Base-by-base conservation (phyloP, 92 coral and sea anemone genomes). In the Umimayanthus chanpuru region DNA sequence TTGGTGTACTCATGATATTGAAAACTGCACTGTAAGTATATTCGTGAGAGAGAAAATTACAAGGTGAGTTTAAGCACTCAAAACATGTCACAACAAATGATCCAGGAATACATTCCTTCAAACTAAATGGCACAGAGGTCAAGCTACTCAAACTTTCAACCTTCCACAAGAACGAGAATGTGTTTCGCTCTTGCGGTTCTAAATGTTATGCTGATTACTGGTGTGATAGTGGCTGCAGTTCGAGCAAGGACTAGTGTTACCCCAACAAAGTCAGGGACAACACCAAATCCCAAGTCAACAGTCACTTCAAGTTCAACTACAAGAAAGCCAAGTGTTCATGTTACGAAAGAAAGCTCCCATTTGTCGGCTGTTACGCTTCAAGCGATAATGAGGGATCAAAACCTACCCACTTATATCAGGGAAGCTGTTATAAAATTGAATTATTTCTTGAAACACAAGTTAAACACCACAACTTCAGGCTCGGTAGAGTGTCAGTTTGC, bases 171-270 rank as follows among this genome's bases (percentile, higher is more conserved):
- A 55, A 87, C 67, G 9, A 77, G 85, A 64, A 77, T 47, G 29
- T 92, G 92, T 61, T 87, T 92, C 32, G 83, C 82, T 18, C 77
- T 92, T 66, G 39, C 77, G 18, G 32, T 78, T 20, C 84, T 92
- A 39, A 92, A 92, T 74, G 28, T 56, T 6, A 38, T 90, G 77
- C 66, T 92, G 2, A 89, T 92, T 11, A 16, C 67, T n/a, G 94
- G 94, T 25, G 92, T 92, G 20, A 76, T 77, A 30, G 79, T 90
- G 50, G 73, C 92, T 20, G 89, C 94, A 11, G 23, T 80, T 30
- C 44, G 84, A 78, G 72, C 66, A 43, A 43, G 58, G 21, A 68
- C 67, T 26, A 38, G 30, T 36, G 40, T 26, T 41, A 41, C n/a
- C 65, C 11, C 38, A 4, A 9, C 75, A 43, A 43, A 43, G 49